A percentile compares a stretch with the other conserved stretches of the same genome.
Conservation (phyloP, 2,888 invertebrate species). For the Taenaris catops region DNA sequence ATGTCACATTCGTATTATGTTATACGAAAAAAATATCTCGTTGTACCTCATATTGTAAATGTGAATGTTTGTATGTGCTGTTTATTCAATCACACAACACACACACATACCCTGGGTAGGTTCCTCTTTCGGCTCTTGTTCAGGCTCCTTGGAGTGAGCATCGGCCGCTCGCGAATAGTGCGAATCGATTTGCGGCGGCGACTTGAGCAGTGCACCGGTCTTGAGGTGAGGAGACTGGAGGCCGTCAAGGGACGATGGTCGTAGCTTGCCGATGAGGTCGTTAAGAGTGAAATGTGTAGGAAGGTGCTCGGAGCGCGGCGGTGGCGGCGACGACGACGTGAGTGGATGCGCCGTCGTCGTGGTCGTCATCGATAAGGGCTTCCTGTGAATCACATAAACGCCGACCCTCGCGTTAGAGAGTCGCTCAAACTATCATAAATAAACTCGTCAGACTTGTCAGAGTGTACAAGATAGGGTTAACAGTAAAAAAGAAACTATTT, state of each 20-base stretch:
- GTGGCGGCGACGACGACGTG: conserved; percentile 77
- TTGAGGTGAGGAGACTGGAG: conserved; percentile 70
- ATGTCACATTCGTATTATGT: too few relatives aligned
- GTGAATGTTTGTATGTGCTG: too few relatives aligned
- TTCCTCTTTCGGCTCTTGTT: conserved; percentile 61
- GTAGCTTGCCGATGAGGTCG: conserved; percentile 77
- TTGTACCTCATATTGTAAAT: conserved; percentile 82
- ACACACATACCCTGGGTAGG: conserved; percentile 82
- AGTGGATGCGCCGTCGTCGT: conserved; percentile 78
- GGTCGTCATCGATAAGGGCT: conserved; percentile 77
- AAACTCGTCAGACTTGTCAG: conserved; percentile 9
- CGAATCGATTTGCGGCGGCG: conserved; percentile 80
- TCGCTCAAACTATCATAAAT: conserved; percentile 28
- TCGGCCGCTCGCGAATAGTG: conserved; percentile 78
- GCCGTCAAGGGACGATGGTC: conserved; percentile 71
- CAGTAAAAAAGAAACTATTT: too few relatives aligned
- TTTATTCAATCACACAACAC: too few relatives aligned
- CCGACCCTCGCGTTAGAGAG: conserved; percentile 61
- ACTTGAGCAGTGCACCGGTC: conserved; percentile 65
- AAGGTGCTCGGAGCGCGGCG: conserved; percentile 75
- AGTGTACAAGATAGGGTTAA: conserved; percentile 1
- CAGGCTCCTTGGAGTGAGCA: conserved; percentile 58
- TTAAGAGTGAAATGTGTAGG: conserved; percentile 76
- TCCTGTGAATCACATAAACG: conserved; percentile 56
- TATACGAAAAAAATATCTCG: too few relatives aligned